A percentile compares a stretch with the other conserved stretches of the same genome.
phyloP scores from a whole-genome alignment of 2,797 vertebrate genomes.

The Decapterus maruadsi region DNA sequence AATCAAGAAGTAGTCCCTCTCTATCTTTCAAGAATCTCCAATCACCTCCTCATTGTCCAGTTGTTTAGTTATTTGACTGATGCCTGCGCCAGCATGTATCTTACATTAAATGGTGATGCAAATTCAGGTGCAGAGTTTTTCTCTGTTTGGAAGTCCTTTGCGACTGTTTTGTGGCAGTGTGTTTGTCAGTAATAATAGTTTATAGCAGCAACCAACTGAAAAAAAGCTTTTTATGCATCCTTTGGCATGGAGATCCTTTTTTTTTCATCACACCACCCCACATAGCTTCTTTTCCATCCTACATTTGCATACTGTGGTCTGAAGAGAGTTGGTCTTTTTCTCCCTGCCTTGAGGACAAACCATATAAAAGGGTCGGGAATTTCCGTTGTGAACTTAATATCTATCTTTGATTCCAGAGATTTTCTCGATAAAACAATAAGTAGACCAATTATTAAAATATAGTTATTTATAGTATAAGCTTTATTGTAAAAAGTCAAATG shows the following conservation, averaged over 20 bases:
- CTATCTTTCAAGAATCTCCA: constrained; percentile 38
- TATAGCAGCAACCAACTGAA: constrained; percentile 49
- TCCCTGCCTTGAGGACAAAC: constrained; percentile 56
- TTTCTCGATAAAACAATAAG: constrained; percentile 11
- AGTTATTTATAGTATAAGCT: not conserved
- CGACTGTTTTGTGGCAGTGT: constrained; percentile 39
- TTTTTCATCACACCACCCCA: constrained; percentile 42
- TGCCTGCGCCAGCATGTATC: constrained; percentile 26
- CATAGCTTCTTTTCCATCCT: constrained; percentile 53
- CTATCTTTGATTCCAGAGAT: constrained; percentile 17
- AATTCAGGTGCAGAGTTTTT: constrained; percentile 7
- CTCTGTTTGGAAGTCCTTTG: constrained; percentile 16
- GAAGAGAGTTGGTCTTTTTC: constrained; percentile 45
- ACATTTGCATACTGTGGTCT: constrained; percentile 55
- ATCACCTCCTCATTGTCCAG: constrained; percentile 1
- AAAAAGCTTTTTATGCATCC: constrained; percentile 48
- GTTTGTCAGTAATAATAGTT: constrained; percentile 57
- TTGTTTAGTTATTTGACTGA: constrained; percentile 32
- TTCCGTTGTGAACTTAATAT: constrained; percentile 56
- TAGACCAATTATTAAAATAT: not conserved
- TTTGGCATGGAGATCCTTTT: constrained; percentile 35
- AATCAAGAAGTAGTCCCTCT: constrained; percentile 52
- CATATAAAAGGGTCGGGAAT: constrained; percentile 56
- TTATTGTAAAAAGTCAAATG: constrained; percentile 6
- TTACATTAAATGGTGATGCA: constrained; percentile 45